A percentile compares a stretch with the other conserved stretches of the same genome.
Evolutionary conservation across 2,888 invertebrate species (phyloP).

Genomic region (Meloe dianella): DNA sequence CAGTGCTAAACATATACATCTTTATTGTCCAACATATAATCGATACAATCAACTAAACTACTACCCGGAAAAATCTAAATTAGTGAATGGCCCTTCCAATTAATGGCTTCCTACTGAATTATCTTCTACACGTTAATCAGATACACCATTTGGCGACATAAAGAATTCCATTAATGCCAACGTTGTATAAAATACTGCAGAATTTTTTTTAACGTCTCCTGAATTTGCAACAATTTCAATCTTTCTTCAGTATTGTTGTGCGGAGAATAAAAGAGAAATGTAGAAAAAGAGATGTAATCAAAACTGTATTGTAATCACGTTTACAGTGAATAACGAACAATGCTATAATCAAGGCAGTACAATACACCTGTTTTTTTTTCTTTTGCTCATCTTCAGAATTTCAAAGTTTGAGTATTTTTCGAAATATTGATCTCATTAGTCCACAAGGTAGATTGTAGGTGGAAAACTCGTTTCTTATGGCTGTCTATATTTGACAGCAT

Average conservation of each 20-base stretch:
- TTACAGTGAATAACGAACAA: slow-evolving; percentile 29
- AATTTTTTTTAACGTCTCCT: slow-evolving; percentile 19
- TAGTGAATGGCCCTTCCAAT: slow-evolving; percentile 3
- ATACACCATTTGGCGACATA: slow-evolving; percentile 9
- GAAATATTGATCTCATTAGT: background rate
- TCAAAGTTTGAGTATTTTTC: background rate
- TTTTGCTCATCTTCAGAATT: background rate
- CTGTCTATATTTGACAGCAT: background rate
- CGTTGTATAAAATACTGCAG: slow-evolving; percentile 19
- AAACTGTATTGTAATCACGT: slow-evolving; percentile 30
- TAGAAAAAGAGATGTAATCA: slow-evolving; percentile 26
- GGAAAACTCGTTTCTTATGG: too few species aligned
- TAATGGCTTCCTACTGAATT: slow-evolving; percentile 16
- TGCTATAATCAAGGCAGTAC: slow-evolving; percentile 15
- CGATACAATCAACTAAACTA: background rate
- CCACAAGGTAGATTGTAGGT: too few species aligned
- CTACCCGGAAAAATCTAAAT: slow-evolving; percentile 1
- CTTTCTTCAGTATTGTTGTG: slow-evolving; percentile 9
- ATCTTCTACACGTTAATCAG: slow-evolving; percentile 15
- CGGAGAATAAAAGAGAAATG: background rate
- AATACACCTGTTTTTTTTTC: background rate
- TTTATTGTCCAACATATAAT: background rate
- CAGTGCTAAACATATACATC: slow-evolving; percentile 8
- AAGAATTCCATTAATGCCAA: slow-evolving; percentile 12
- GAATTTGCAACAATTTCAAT: slow-evolving; percentile 27